phyloP scores from a whole-genome alignment of 2,797 vertebrate species.

The Alosa sapidissima region DNA sequence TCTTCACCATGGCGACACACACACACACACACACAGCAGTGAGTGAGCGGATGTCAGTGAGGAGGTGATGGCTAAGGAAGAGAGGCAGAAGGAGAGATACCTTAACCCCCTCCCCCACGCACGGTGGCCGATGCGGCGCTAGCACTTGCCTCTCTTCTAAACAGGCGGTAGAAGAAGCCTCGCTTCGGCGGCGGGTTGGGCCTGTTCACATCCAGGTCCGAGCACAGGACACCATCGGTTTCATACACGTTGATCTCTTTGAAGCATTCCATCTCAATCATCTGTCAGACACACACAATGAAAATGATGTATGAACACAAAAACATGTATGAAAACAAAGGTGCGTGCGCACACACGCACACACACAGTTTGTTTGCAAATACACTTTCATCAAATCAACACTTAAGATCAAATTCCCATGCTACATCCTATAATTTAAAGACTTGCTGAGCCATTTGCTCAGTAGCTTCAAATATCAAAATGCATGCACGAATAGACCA shows the following conservation, averaged over 20 bases:
- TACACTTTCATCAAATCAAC: background rate
- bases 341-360: background rate
- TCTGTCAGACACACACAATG: constrained; percentile 66
- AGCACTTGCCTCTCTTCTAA: constrained; percentile 87
- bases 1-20: background rate
- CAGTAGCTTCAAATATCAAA: background rate
- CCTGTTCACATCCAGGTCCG: constrained; percentile 72
- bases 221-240: constrained; percentile 71
- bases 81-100: constrained; percentile 66
- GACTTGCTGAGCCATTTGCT: background rate
- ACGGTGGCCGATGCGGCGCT: constrained; percentile 70
- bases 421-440: background rate
- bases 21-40: background rate
- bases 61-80: constrained; percentile 36
- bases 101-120: constrained; percentile 77
- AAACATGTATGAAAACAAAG: too few species aligned
- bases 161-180: constrained; percentile 86
- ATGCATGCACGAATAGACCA: background rate
- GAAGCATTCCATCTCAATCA: constrained; percentile 95
- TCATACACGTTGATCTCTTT: constrained; percentile 86
- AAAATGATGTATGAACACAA: background rate
- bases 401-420: background rate
- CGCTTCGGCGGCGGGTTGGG: constrained; percentile 79
- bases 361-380: background rate
- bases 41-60: background rate